phyloP scores from a whole-genome alignment of 2,888 invertebrate species.

The Ornithoptera priamus region DNA sequence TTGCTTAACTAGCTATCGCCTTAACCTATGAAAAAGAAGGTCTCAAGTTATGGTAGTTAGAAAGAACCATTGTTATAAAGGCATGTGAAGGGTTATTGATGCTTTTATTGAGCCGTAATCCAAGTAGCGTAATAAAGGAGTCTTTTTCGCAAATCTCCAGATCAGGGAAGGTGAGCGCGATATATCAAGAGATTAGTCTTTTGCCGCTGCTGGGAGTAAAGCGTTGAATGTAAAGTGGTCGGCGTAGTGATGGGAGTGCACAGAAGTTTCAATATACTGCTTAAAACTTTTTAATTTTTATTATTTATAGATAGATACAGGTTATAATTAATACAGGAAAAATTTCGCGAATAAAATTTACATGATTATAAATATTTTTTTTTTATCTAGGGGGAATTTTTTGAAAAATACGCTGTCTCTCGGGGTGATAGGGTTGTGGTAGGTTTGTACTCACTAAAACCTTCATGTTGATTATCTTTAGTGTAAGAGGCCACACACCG shows the following conservation, averaged over 20 bases:
- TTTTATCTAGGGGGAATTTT: no score
- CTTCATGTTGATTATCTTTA: no score
- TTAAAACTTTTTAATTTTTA: not conserved
- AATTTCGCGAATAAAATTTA: no score
- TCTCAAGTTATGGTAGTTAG: not conserved
- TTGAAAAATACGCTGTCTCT: no score
- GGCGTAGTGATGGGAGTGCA: slow-evolving; percentile 39
- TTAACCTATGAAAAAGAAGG: not conserved
- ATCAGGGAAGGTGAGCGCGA: slow-evolving; percentile 75
- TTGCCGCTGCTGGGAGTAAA: slow-evolving; percentile 55
- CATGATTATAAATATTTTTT: no score
- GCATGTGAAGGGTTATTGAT: slow-evolving; percentile 42
- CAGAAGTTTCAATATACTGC: slow-evolving; percentile 7
- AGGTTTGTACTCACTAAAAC: no score
- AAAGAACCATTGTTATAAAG: slow-evolving; percentile 18
- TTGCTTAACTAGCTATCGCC: no score
- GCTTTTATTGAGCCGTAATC: slow-evolving; percentile 50
- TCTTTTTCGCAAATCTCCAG: slow-evolving; percentile 69
- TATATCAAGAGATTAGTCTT: slow-evolving; percentile 78
- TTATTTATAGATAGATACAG: not conserved
- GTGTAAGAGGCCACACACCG: no score
- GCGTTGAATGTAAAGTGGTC: slow-evolving; percentile 70
- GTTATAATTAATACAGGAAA: not conserved
- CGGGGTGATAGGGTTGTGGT: no score
- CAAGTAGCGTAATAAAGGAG: slow-evolving; percentile 63